Evolutionary conservation across 2,888 invertebrate species (phyloP), one percentile per base, ranked within the genome.

Genomic region (Sylvicola fuscatus): DNA sequence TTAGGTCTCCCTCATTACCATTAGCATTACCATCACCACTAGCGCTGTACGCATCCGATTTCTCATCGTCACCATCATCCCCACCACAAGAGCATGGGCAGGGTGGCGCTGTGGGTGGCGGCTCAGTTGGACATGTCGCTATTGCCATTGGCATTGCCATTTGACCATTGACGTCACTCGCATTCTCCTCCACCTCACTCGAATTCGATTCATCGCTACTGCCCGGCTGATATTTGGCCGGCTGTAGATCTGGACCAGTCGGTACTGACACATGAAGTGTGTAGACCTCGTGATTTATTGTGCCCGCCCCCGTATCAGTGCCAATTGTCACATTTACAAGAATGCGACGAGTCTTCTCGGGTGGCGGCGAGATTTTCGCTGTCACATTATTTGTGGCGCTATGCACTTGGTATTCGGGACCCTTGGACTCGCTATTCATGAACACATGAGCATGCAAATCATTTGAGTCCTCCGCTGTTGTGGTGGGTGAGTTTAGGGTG

Each of bases 281-380:
- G 60, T 83, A 84, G 42, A 83, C 65, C 33, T 73, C 72, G 49
- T 70, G 70, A 47, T 68, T 63, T 40, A 61, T 54, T 26, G 61
- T 61, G 37, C 60, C 58, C 32, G 56, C 54, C 42, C 61, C 64
- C 39, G 66, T 66, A 47, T 80, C 79, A 31, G 79, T 73, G 40
- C 77, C 72, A 48, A 84, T 82, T 7, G 83, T 81, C 44, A 86
- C 65, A 59, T 86, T 86, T 40, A 86, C 76, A 44, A 82, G 62
- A 46, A 84, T 72, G 47, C 76, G 70, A 56, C 71, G 72, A 16
- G 60, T 49, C 45, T 8, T 29, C n/a, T 29, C 14, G 14, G 5
- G 14, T 10, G 29, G 11, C 11, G 4, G 12, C n/a, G n/a, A 6
- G 11, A 10, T 10, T 4, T 29, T 29, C 11, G 5, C 11, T 13